Evolutionary conservation across 2,888 invertebrate species (phyloP), one percentile per base, ranked within the genome.

Genomic region (Leptopilina syphax): DNA sequence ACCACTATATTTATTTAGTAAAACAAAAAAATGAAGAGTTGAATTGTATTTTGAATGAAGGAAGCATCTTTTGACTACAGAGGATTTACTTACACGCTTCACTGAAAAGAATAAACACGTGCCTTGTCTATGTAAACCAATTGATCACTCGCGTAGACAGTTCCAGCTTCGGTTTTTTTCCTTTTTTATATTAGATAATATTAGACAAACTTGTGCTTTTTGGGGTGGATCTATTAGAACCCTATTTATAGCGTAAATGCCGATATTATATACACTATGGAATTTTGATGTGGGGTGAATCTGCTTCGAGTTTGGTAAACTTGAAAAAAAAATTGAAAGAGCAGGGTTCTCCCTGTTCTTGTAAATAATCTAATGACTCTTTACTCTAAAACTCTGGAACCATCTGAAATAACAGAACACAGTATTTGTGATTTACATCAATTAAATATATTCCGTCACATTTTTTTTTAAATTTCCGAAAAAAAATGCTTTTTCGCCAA

Each of bases 81-180:
- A 34, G 47, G 9, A 68, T 73, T 73, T 73, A 73, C 73, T 57
- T 57, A 41, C 73, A 73, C n/a, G 73, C 57, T 34, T 54, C 27
- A 57, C 7, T 1, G 50, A 57, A 27, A 34, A 73, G n/a, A 73
- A 34, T 57, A 73, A 73, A 73, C 73, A 73, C 73, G 57, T 73
- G 57, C 27, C 70, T 73, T 57, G 70, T 73, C 54, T 57, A 57
- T 73, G 57, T 34, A 73, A 73, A 73, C 73, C 73, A 57, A 73
- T 73, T 57, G 73, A 73, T 73, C 73, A 73, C 54, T 54, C 73
- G 54, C 34, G 34, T 73, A 54, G 57, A 73, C 73, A 73, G 73
- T n/a, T 73, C 54, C 24, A 70, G 54, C 54, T 70, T 70, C 41
- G 50, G 27, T 8, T 50, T 60, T 18, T n/a, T 60, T 18, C n/a